These are phyloP conservation scores for Harpagifer antarcticus DNA, from an alignment of 2,797 vertebrate genomes.

Conservation along the genomic window DNA sequence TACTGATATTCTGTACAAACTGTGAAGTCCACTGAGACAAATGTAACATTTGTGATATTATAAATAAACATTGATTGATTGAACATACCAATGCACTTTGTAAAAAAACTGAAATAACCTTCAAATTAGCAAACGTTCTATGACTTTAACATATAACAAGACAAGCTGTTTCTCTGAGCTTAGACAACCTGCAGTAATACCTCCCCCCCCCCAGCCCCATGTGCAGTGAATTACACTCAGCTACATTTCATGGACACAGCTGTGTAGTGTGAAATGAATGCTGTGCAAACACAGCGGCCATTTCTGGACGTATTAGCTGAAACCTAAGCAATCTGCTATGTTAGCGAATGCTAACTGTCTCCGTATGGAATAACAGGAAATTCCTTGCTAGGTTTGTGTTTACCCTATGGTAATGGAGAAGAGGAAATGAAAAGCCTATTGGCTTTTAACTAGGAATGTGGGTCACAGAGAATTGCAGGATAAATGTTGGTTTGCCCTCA, in stretches of 20 bases:
- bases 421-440: constrained; percentile 75
- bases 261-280: constrained; percentile 61
- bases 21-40: too few relatives aligned
- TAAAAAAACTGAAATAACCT: neutral
- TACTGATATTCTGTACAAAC: too few relatives aligned
- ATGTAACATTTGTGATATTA: too few relatives aligned
- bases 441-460: constrained; percentile 64
- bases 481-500: constrained; percentile 45
- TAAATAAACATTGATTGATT: too few relatives aligned
- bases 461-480: constrained; percentile 53
- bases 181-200: constrained; percentile 8
- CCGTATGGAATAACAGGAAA: constrained; percentile 83
- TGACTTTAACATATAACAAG: neutral
- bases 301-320: constrained; percentile 65
- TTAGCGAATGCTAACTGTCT: constrained; percentile 72
- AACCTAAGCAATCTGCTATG: constrained; percentile 64
- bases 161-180: constrained; percentile 1
- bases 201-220: constrained; percentile 30
- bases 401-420: constrained; percentile 70
- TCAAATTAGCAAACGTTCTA: neutral
- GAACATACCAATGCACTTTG: neutral
- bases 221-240: constrained; percentile 51
- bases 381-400: constrained; percentile 78
- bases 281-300: constrained; percentile 58
- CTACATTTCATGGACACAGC: constrained; percentile 59